Conservation (phyloP, 1,140 invertebrate species). For the Caerostris extrusa region DNA sequence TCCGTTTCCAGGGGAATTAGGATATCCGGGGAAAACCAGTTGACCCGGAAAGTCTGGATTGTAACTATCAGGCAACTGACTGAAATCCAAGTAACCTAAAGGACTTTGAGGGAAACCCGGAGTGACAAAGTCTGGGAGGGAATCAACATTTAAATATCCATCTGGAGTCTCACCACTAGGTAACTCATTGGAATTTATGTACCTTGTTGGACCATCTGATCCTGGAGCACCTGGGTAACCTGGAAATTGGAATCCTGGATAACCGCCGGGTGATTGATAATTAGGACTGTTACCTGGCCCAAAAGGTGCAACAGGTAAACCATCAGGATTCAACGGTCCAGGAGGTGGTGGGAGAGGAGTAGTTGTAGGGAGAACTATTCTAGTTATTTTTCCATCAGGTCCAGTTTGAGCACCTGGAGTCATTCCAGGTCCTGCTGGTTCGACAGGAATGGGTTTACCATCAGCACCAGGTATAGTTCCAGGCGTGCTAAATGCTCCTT, state of each 20-base stretch:
- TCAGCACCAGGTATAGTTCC: conserved; percentile 40
- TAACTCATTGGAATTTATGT: neutral
- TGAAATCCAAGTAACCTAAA: neutral
- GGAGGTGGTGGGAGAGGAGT: neutral
- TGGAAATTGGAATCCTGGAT: conserved; percentile 29
- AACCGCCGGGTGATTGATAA: neutral
- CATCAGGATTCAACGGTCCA: neutral
- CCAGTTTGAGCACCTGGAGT: conserved; percentile 48
- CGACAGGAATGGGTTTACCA: conserved; percentile 7
- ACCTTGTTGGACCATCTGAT: neutral
- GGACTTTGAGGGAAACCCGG: neutral
- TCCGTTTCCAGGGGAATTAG: neutral
- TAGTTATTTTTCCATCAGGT: conserved; percentile 19
- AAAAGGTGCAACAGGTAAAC: neutral
- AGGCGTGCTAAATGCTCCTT: neutral
- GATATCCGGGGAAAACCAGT: conserved; percentile 19
- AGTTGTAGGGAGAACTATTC: conserved; percentile 26
- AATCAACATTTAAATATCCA: conserved; percentile 3
- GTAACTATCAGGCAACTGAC: neutral
- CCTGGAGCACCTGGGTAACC: conserved; percentile 4
- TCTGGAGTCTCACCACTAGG: neutral
- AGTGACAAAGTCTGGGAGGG: neutral
- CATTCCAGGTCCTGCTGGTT: conserved; percentile 42
- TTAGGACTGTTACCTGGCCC: conserved; percentile 19
- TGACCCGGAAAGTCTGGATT: neutral